Evolutionary conservation across 2,113 vertebrate species (phyloP), one percentile per base, ranked within the genome.

Genomic region (Connochaetes taurinus): DNA sequence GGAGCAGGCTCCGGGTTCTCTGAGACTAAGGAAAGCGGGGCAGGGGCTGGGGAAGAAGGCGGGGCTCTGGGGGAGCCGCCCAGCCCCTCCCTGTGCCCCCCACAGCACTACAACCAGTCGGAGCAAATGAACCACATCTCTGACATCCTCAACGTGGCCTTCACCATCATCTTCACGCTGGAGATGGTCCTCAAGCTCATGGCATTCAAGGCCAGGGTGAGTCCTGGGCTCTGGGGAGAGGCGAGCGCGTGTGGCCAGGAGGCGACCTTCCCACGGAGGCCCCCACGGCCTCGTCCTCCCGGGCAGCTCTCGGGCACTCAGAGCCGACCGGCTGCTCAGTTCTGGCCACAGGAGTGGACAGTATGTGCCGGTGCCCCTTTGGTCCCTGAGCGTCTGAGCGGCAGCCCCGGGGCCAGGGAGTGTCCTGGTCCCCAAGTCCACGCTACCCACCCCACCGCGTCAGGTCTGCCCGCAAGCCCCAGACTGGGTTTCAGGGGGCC

Each of bases 121-220:
- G 98, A 99, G 92, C 99, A 99, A 96, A 99, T 99, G 98, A 99
- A 99, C 97, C 98, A 99, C 96, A 45, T 99, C 90, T 99, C 99
- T 0, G 99, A 99, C 98, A 99, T 98, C 64, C 98, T 99, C 84
- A 99, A 99, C 0, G 98, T 99, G 98, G 99, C 99, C 98, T 99
- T 99, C 98, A 99, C 99, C 1, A 87, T 99, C 95, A 99, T 99
- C 78, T 99, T 99, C 98, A 99, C 99, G 0, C 97, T 99, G 97
- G 99, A 99, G 98, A 99, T 99, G 99, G 87, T 99, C 15, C 99
- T 99, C 80, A 99, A 99, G 97, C 99, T 99, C 89, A 99, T 99
- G 99, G 99, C 99, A 7, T 99, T 99, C 98, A 99, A 99, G 99
- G 99, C 98, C 17, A 99, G 99, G 99, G 99, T 99, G 97, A 98